A percentile compares a stretch with the other conserved stretches of the same genome.
These are phyloP conservation scores for Caretta caretta DNA, from an alignment of 2,113 vertebrate species.

Conservation along the genomic window DNA sequence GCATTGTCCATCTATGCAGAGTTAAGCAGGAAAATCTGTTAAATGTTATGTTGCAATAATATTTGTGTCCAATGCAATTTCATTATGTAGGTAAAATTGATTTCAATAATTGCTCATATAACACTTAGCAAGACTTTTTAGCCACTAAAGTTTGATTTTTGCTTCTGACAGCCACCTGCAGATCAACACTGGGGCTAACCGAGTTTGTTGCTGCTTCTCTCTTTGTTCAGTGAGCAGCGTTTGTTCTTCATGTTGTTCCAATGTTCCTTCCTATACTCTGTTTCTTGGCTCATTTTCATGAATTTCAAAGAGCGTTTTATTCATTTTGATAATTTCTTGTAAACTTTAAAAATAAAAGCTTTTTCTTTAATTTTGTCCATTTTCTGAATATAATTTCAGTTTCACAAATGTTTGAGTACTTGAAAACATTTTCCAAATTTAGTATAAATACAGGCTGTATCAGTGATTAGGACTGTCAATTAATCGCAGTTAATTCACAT, in stretches of 20 bases:
- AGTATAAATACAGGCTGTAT: not conserved
- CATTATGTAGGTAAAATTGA: not conserved
- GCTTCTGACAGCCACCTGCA: not conserved
- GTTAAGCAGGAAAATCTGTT: conserved; percentile 5
- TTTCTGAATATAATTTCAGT: not conserved
- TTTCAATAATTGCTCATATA: too few species aligned
- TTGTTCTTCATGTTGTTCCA: not conserved
- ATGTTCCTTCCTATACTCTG: not conserved
- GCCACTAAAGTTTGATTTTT: not conserved
- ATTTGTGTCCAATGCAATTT: not conserved
- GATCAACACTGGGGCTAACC: not conserved
- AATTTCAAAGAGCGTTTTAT: not conserved
- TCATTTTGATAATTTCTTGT: not conserved
- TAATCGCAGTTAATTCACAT: too few species aligned
- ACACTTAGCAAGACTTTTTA: not conserved
- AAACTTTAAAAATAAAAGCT: not conserved
- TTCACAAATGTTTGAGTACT: not conserved
- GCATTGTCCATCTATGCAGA: not conserved
- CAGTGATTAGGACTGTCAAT: too few species aligned
- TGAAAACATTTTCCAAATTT: not conserved
- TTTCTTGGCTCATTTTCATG: not conserved
- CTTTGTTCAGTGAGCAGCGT: fast-evolving
- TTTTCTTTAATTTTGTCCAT: not conserved
- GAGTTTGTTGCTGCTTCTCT: not conserved
- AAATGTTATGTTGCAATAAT: not conserved